Evolutionary conservation across 2,797 vertebrate species (phyloP).

Genomic region (Artibeus jamaicensis): DNA sequence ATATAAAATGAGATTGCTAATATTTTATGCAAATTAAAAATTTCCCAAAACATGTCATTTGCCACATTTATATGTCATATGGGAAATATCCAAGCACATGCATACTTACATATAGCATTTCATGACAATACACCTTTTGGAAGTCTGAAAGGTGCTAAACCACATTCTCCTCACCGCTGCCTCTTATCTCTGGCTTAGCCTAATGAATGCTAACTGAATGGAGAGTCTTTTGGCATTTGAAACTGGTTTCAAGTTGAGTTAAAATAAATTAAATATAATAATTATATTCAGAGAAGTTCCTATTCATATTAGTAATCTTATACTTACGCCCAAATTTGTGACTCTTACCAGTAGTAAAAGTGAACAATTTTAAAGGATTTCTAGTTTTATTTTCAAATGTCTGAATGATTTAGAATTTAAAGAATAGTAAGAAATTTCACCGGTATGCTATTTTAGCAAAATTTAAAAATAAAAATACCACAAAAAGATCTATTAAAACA

Average conservation of each 20-base stretch:
- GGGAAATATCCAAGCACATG: background rate
- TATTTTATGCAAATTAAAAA: background rate
- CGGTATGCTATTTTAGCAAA: background rate
- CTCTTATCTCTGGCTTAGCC: background rate
- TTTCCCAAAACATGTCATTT: background rate
- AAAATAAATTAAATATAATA: background rate
- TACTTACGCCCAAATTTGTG: background rate
- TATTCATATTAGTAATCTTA: background rate
- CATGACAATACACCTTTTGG: background rate
- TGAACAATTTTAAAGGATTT: background rate
- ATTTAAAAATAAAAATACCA: background rate
- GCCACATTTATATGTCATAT: background rate
- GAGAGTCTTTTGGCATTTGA: background rate
- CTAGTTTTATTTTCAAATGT: conserved; percentile 20
- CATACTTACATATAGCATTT: background rate
- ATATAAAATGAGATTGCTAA: background rate
- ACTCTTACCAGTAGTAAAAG: background rate
- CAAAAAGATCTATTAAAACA: background rate
- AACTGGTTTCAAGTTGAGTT: conserved; percentile 40
- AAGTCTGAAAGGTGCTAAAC: conserved; percentile 8
- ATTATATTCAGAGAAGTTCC: conserved; percentile 1
- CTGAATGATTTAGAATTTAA: background rate
- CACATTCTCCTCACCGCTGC: background rate
- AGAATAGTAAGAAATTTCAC: background rate
- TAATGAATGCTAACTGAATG: conserved; percentile 3